Evolutionary conservation across 64 coral and sea anemone genomes (phyloP), one percentile per base, ranked within the genome.

Genomic region (Porites australiensis): DNA sequence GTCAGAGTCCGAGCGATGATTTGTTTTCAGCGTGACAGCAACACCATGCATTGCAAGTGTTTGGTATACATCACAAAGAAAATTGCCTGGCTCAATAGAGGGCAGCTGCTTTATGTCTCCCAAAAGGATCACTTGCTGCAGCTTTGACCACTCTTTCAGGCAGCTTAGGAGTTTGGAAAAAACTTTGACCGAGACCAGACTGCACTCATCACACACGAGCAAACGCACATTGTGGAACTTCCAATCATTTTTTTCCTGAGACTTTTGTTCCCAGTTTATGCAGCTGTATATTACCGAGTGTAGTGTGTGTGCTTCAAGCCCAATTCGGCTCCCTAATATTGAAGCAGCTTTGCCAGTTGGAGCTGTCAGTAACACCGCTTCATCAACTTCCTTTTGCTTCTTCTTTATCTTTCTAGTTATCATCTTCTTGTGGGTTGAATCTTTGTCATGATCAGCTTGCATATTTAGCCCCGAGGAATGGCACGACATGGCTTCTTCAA

Each of bases 121-220:
- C 3, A 94, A 15, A 0, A 94, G 77, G 20, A 94, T 89, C 18
- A 94, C 60, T 44, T 94, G 92, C 22, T 94, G 75, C 10, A 94
- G 58, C 7, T 89, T 44, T 0, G 92, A 58, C 20, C 62, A n/a
- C 57, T 63, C 45, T 50, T 13, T 82, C n/a, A 94, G 47, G 82
- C 20, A 22, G 19, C 23, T 61, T 10, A 94, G 59, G 23, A 94
- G 55, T 8, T 64, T 89, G 3, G 86, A 89, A 43, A 94, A 94
- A 6, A 89, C 78, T 12, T 58, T 80, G 20, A 94, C 92, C 0
- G 86, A 89, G 46, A 94, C 55, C 54, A 94, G 48, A 50, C 92
- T 94, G n/a, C 92, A 94, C 54, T 94, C 92, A 74, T 94, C 92
- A 89, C 92, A 89, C 18, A 94, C 92, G 3, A 94, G 52, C 8